Percentiles rank a stretch among this genome's conserved stretches.
These are phyloP conservation scores for Balanococcus diminutus DNA, from an alignment of 2,888 invertebrate species.

Conservation along the genomic window DNA sequence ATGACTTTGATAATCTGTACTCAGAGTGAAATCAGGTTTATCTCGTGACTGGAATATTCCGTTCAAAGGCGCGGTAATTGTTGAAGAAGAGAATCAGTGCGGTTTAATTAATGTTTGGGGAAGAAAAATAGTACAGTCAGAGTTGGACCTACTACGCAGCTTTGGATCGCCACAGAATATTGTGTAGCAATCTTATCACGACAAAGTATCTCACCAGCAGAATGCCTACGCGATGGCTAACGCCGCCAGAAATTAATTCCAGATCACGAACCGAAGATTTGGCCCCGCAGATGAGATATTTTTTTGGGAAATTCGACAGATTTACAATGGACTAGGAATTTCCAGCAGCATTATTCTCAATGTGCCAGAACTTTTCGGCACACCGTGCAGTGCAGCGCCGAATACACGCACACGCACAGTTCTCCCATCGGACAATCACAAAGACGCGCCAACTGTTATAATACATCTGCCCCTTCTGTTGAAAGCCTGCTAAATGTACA, in stretches of 20 bases:
- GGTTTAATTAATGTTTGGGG: slow-evolving; percentile 27
- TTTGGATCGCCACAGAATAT: too few species aligned
- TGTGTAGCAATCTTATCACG: background rate
- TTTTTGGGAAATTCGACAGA: background rate
- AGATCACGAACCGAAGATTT: background rate
- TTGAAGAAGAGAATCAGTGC: background rate
- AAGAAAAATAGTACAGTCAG: background rate
- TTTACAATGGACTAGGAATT: background rate
- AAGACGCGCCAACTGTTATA: slow-evolving; percentile 48
- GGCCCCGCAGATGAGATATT: background rate
- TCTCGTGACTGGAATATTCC: slow-evolving; percentile 29
- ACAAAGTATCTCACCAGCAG: background rate
- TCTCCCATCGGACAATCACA: slow-evolving; percentile 30
- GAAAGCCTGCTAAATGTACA: slow-evolving; percentile 46
- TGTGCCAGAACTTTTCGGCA: background rate
- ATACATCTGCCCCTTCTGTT: slow-evolving; percentile 50
- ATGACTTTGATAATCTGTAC: slow-evolving; percentile 38
- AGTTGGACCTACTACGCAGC: background rate
- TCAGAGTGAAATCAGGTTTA: background rate
- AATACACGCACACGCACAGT: slow-evolving; percentile 2
- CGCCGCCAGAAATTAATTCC: slow-evolving; percentile 14
- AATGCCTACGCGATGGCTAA: background rate
- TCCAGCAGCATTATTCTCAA: too few species aligned
- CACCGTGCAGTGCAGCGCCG: background rate
- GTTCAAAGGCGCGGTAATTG: slow-evolving; percentile 27